Percentiles rank a stretch among this genome's conserved stretches.
Conservation (phyloP, 2,888 invertebrate genomes). For the Crossocerus cetratus region DNA sequence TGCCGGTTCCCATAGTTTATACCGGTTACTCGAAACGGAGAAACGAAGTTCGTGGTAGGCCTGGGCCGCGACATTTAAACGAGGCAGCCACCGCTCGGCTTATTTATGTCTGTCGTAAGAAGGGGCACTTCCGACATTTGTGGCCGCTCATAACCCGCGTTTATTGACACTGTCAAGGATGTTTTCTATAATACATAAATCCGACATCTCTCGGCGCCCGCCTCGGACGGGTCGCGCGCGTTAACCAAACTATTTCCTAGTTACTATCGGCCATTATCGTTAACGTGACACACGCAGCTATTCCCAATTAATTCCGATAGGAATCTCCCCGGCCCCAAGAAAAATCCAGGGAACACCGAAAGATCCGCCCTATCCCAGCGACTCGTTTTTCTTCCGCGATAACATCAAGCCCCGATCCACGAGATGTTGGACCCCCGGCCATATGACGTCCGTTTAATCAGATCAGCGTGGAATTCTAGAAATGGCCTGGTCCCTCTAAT, state of each 20-base stretch:
- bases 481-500: conserved; percentile 16
- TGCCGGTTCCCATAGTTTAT: conserved; percentile 17
- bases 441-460: conserved; percentile 2
- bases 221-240: conserved; percentile 25
- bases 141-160: conserved; percentile 58
- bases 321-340: not conserved
- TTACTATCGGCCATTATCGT: not conserved
- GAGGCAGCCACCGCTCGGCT: conserved; percentile 44
- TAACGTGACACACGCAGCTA: not conserved
- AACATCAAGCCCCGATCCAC: not conserved
- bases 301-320: not conserved
- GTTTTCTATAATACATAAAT: conserved; percentile 51
- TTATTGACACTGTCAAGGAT: conserved; percentile 62
- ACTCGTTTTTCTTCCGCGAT: not conserved
- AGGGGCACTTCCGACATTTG: conserved; percentile 63
- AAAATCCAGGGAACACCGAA: not conserved
- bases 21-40: conserved; percentile 22
- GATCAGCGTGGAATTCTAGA: conserved; percentile 13
- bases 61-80: conserved; percentile 56
- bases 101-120: conserved; percentile 60
- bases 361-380: not conserved
- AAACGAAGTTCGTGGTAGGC: conserved; percentile 24
- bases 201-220: conserved; percentile 14
- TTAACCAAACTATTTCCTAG: conserved; percentile 34
- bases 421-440: not conserved